phyloP scores from a whole-genome alignment of 2,888 invertebrate genomes.

The Aphidoletes aphidimyza region DNA sequence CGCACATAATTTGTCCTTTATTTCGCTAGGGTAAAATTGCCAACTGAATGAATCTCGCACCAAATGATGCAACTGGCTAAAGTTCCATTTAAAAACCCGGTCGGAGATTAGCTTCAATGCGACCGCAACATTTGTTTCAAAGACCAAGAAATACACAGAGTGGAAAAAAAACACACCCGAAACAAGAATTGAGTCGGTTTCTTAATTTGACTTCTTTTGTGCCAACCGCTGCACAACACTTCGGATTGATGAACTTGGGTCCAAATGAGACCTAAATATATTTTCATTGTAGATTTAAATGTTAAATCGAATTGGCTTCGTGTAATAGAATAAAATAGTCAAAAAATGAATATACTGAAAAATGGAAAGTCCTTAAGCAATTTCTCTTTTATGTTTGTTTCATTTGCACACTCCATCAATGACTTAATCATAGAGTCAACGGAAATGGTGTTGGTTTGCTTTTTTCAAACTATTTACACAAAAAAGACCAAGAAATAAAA shows the following conservation, averaged over 20 bases:
- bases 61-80: not conserved
- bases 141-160: not conserved
- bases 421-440: not conserved
- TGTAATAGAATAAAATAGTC: not conserved
- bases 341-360: not conserved
- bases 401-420: conserved; percentile 17
- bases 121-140: not conserved
- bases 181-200: too few relatives aligned
- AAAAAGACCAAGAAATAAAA: too few relatives aligned
- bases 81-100: not conserved
- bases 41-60: not conserved
- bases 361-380: conserved; percentile 2
- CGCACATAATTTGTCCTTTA: conserved; percentile 33
- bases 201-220: too few relatives aligned
- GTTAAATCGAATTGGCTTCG: not conserved
- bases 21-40: conserved; percentile 40
- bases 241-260: not conserved
- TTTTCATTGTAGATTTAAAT: conserved; percentile 31
- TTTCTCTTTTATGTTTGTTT: not conserved
- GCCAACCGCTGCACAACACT: not conserved
- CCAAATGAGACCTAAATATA: not conserved
- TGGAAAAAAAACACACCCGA: not conserved
- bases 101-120: conserved; percentile 21
- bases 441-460: too few relatives aligned
- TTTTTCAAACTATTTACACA: too few relatives aligned